Evolutionary conservation across 2,797 vertebrate species (phyloP).

Genomic region (Cheirogaleus major): DNA sequence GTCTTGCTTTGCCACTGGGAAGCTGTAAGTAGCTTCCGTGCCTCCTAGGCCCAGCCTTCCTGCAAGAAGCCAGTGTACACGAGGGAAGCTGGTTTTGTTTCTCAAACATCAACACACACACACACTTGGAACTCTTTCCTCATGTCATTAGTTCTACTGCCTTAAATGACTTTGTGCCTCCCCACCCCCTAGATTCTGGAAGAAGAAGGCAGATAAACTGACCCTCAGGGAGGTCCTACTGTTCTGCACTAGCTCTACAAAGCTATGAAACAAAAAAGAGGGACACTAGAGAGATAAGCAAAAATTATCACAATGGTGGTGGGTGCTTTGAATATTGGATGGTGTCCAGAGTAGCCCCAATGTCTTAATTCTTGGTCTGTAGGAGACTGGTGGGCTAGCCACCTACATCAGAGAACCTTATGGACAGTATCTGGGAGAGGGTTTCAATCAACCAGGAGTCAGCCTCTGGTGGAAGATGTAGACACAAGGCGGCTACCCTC

Average conservation of each 20-base stretch:
- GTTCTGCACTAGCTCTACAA: neutral
- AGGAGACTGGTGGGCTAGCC: constrained; percentile 94
- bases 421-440: constrained; percentile 94
- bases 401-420: constrained; percentile 94
- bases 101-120: neutral
- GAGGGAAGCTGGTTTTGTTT: neutral
- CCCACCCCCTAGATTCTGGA: neutral
- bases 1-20: neutral
- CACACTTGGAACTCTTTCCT: neutral
- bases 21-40: neutral
- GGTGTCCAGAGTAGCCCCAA: constrained; percentile 91
- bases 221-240: neutral
- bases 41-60: neutral
- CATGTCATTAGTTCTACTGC: neutral
- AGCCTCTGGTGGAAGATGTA: constrained; percentile 93
- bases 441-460: constrained; percentile 93
- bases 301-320: constrained; percentile 68
- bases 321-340: constrained; percentile 92
- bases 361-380: constrained; percentile 91
- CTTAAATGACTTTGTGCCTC: neutral
- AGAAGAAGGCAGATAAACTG: constrained; percentile 39
- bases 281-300: neutral
- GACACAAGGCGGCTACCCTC: constrained; percentile 91
- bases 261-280: neutral
- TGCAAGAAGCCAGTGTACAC: neutral